Evolutionary conservation across 2,888 invertebrate species (phyloP).

Genomic region (Habrosyne pyritoides): DNA sequence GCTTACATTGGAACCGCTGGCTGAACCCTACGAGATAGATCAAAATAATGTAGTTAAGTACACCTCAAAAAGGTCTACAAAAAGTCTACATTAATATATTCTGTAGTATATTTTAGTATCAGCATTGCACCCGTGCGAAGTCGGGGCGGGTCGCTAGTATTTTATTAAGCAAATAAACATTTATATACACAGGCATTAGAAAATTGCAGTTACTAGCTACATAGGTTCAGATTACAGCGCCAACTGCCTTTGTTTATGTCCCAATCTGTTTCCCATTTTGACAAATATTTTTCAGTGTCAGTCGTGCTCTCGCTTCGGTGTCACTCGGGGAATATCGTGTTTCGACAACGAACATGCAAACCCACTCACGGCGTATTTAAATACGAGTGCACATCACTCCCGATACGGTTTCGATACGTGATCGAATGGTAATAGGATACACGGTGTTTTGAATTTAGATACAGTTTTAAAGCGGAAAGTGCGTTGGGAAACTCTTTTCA

Average conservation of each 20-base stretch:
- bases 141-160: no score
- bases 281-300: background rate
- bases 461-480: background rate
- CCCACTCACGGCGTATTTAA: slow-evolving; percentile 46
- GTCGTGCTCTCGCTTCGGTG: background rate
- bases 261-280: background rate
- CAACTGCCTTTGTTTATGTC: background rate
- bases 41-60: no score
- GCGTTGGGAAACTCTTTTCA: background rate
- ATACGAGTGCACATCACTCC: slow-evolving; percentile 19
- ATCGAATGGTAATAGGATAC: slow-evolving; percentile 7
- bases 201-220: no score
- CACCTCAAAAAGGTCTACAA: no score
- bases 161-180: no score
- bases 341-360: slow-evolving; percentile 43
- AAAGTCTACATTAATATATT: no score
- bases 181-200: no score
- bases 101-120: no score
- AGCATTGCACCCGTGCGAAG: no score
- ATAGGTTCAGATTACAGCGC: no score
- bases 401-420: slow-evolving; percentile 11
- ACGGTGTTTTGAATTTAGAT: background rate
- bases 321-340: slow-evolving; percentile 40
- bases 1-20: no score
- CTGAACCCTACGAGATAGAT: no score